Evolutionary conservation across 2,888 invertebrate species (phyloP).

Genomic region (Enoplolaimus lenunculus): DNA sequence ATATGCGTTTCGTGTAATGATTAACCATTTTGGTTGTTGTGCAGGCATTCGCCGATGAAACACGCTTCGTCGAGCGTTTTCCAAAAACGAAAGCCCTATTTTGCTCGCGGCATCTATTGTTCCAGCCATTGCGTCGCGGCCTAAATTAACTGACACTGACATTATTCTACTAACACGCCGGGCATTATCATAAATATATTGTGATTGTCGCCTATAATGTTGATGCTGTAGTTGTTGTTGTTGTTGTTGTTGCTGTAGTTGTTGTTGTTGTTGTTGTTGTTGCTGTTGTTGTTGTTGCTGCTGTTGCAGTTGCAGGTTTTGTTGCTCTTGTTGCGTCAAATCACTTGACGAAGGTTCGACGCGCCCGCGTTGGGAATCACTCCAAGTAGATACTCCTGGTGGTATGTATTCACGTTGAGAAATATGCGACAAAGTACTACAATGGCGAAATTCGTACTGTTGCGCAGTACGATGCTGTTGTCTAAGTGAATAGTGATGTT

Average conservation of each 20-base stretch:
- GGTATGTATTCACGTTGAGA: no score
- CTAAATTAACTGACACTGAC: not conserved
- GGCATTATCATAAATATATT: not conserved
- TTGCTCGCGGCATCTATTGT: not conserved
- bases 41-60: not conserved
- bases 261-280: not conserved
- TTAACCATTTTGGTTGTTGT: not conserved
- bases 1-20: slow-evolving; percentile 14
- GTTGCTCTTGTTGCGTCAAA: not conserved
- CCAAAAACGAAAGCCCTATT: not conserved
- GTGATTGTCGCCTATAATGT: not conserved
- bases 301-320: not conserved
- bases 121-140: not conserved
- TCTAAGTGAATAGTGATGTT: no score
- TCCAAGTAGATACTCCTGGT: no score
- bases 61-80: not conserved
- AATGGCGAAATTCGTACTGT: no score
- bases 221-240: not conserved
- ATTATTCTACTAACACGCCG: not conserved
- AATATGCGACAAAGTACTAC: no score
- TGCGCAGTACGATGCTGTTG: no score
- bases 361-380: no score
- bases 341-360: no score
- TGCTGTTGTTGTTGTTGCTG: not conserved
- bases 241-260: not conserved